A percentile compares a stretch with the other conserved stretches of the same genome.
phyloP scores from a whole-genome alignment of 2,888 invertebrate genomes.

The Blastobasis lacticolella region DNA sequence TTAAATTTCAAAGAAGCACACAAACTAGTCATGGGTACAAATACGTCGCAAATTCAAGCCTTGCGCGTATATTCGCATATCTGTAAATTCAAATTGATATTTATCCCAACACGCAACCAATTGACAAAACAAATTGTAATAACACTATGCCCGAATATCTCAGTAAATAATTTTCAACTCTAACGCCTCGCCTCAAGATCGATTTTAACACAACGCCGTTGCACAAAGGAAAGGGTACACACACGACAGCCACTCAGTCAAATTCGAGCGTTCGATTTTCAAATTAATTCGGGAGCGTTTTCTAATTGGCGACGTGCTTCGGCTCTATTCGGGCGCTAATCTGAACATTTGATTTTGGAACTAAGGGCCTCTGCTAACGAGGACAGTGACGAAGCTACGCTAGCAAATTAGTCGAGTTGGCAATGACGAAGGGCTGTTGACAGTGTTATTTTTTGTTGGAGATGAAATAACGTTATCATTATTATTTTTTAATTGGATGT shows the following conservation, averaged over 20 bases:
- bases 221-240: constrained; percentile 4
- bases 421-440: too few species aligned
- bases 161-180: background rate
- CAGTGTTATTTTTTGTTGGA: too few species aligned
- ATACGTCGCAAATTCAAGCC: too few species aligned
- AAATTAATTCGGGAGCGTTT: constrained; percentile 66
- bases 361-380: background rate
- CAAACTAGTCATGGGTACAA: too few species aligned
- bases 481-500: too few species aligned
- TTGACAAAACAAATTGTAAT: too few species aligned
- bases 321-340: constrained; percentile 37
- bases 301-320: constrained; percentile 72
- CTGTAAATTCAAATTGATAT: too few species aligned
- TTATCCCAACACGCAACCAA: too few species aligned
- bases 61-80: too few species aligned
- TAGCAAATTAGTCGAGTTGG: too few species aligned
- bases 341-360: constrained; percentile 15
- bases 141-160: background rate
- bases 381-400: background rate
- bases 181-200: background rate
- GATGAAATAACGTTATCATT: too few species aligned
- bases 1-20: too few species aligned
- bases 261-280: constrained; percentile 71
- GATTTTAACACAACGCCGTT: background rate
- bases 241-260: constrained; percentile 60